Conservation (phyloP, 2,888 invertebrate species). For the Troglohyphantes excavatus region DNA sequence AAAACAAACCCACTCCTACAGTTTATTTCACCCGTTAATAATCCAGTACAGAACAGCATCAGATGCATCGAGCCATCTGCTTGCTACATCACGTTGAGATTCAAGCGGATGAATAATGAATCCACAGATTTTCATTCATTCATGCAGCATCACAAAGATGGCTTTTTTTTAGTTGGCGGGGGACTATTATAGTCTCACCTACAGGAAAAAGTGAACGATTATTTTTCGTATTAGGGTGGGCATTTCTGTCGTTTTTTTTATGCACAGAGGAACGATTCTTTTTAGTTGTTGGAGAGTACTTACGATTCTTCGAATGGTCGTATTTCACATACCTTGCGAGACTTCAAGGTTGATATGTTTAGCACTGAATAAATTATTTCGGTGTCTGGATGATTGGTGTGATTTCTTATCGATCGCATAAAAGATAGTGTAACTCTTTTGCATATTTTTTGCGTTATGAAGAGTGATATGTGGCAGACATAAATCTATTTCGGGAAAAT, state of each 20-base stretch:
- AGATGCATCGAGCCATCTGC: constrained; percentile 22
- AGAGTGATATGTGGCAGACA: no score
- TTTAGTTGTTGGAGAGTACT: background rate
- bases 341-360: background rate
- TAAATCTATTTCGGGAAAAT: no score
- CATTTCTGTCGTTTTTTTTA: background rate
- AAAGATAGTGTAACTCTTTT: no score
- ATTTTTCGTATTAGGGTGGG: background rate
- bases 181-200: background rate
- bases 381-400: background rate
- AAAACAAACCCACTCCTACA: no score
- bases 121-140: background rate
- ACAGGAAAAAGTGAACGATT: constrained; percentile 23
- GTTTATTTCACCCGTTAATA: background rate
- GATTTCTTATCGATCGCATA: background rate
- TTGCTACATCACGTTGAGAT: background rate
- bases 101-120: constrained; percentile 29
- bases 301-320: background rate
- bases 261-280: background rate
- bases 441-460: no score
- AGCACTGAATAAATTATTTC: background rate
- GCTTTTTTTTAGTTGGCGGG: background rate
- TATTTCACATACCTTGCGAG: background rate
- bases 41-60: background rate
- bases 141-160: background rate